Conservation (phyloP, 2,113 vertebrate species). For the Agelaius phoeniceus region DNA sequence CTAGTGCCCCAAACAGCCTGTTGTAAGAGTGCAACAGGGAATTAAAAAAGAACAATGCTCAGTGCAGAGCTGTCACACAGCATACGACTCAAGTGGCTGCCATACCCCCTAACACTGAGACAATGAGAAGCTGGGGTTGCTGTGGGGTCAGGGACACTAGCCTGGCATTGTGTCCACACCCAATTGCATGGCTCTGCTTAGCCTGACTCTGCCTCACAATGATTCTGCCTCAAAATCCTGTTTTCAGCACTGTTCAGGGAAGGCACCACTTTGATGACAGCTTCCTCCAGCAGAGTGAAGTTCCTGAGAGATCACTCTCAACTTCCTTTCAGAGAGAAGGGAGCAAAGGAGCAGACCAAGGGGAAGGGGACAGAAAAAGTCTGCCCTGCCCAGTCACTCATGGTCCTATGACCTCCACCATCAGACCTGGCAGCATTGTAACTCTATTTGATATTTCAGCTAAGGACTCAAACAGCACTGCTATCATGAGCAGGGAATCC, state of each 20-base stretch:
- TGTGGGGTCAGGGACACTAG: neutral
- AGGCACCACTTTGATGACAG: neutral
- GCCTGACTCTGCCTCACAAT: neutral
- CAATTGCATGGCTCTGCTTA: neutral
- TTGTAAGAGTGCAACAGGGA: neutral
- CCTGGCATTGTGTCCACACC: neutral
- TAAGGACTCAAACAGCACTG: neutral
- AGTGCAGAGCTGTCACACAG: neutral
- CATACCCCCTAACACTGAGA: neutral
- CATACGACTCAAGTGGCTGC: neutral
- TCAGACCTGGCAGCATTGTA: neutral
- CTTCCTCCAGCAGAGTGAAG: neutral
- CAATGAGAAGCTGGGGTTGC: neutral
- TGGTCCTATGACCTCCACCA: neutral
- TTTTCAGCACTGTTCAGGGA: neutral
- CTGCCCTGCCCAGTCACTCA: neutral
- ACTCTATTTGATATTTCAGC: neutral
- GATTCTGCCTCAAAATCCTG: neutral
- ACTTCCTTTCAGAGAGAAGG: neutral
- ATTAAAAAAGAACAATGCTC: neutral
- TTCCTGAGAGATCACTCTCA: neutral
- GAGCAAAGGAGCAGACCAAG: accelerated
- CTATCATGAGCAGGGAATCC: neutral
- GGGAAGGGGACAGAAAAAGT: neutral
- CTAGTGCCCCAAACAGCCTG: neutral